A percentile compares a stretch with the other conserved stretches of the same genome.
These are phyloP conservation scores for crab-eating macaque (Macaca fascicularis) DNA, from an alignment of 2,113 vertebrate species.

Conservation along the genomic window DNA sequence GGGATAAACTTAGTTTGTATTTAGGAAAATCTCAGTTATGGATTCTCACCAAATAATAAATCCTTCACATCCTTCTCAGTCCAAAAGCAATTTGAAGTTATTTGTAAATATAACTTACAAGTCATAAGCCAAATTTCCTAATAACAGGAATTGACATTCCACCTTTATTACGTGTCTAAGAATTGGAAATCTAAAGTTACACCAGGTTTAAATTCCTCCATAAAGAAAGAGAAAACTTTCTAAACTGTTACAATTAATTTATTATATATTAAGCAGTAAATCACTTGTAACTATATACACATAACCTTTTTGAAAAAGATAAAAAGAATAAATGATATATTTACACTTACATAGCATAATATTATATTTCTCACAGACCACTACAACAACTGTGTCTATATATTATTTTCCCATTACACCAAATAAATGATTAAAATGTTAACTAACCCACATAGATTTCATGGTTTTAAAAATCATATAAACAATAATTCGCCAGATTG, in stretches of 20 bases:
- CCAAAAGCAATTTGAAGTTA: not conserved
- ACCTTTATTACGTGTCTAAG: not conserved
- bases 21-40: not conserved
- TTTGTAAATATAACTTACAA: not conserved
- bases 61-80: not conserved
- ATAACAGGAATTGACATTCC: not conserved
- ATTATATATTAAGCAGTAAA: not conserved
- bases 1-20: not conserved
- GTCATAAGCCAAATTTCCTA: not conserved
- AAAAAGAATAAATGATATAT: not conserved
- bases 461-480: not conserved
- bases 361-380: not conserved
- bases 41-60: not conserved
- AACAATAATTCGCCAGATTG: not conserved
- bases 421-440: not conserved
- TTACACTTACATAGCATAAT: not conserved
- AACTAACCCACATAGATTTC: not conserved
- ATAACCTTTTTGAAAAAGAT: not conserved
- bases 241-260: not conserved
- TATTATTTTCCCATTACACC: not conserved
- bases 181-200: not conserved
- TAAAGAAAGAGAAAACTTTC: not conserved
- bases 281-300: not conserved
- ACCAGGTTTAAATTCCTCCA: not conserved
- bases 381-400: not conserved